Evolutionary conservation across 2,797 vertebrate species (phyloP), one percentile per base, ranked within the genome.

Genomic region (Apodemus agrarius): DNA sequence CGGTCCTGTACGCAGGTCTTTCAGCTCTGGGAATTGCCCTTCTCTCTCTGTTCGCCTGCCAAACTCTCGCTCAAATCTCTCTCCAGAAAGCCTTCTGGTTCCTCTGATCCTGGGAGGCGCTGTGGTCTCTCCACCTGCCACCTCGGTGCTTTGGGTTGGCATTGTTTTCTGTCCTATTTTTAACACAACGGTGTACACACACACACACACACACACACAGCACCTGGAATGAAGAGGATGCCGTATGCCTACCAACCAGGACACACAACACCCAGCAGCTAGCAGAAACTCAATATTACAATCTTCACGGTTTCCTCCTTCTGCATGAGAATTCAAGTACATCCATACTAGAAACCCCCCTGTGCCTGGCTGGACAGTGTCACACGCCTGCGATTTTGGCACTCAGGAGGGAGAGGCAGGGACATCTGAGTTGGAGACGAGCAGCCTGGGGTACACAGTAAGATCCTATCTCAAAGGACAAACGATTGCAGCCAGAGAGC

Each of bases 1-100:
- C 8, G 24, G 57, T 40, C 59, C 74, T 83, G 75, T 40, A 52
- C 34, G 46, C 49, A 31, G 82, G 57, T 6, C 29, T 89, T 91
- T 92, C 67, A 81, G 93, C 49, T 90, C 31, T 59, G 72, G 52
- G 31, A 80, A 94, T 24, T 83, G 85, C 13, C 46, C 88, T 54
- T 88, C 14, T 12, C 46, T 6, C 17, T 86, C 82, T 83, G 67
- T 46, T 49, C 82, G 34, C 57, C 86, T 69, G 86, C 69, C 92
- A 89, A 93, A 84, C 79, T 91, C 49, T 59, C 80, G 37, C 52
- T 88, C 54, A 65, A 19, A 67, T 22, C 72, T 40, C 92, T 72
- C 80, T 82, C 46, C 31, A 57, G 65, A 84, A 93, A 85, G 49
- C 16, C 85, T 81, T 78, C 65, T 13, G 40, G 61, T 40, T 59